Evolutionary conservation across 2,888 invertebrate genomes (phyloP), one percentile per base, ranked within the genome.

Genomic region (Drepana falcataria): DNA sequence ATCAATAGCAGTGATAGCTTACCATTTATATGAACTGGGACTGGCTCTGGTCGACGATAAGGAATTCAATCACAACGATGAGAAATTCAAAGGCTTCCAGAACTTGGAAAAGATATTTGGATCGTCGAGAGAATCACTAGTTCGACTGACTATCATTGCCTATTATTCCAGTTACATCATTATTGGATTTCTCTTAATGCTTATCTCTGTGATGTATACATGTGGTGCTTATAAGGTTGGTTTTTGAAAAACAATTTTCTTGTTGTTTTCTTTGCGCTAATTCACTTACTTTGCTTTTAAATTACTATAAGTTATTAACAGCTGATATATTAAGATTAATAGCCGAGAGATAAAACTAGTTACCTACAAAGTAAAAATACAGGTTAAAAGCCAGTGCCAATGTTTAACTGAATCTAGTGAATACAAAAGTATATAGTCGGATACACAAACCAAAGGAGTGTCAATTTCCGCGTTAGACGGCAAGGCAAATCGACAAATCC

Each of bases 211-310:
- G 2, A 60, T 87, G 55, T 81, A 84, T 56, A 84, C 85, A 0
- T 81, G 85, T 64, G 90, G 90, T 55, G 86, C 85, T 59, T 83
- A 85, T 66, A 85, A 82, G 79, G 90, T 89, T 66, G 68, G 72
- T 62, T 6, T 48, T 48, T 33, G 4, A 6, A 41, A 6, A 41
- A 37, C 37, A 37, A 4, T 37, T 37, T 37, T 4, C 37, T 21
- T 21, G 21, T 21, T 37, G 37, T 37, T 37, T 37, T 37, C 37
- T 5, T 21, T 21, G 1, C 21, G 21, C 21, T 21, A 21, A 21
- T 21, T 21, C 21, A 21, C 21, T 21, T 21, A 21, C 21, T 21
- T 21, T 21, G 21, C 21, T 21, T 21, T 21, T 21, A 21, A 21
- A 21, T 21, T 0, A 21, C 21, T 21, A 21, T 21, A 21, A 21